These are phyloP conservation scores for Adelphocoris suturalis DNA, from an alignment of 2,888 invertebrate species.

Conservation along the genomic window DNA sequence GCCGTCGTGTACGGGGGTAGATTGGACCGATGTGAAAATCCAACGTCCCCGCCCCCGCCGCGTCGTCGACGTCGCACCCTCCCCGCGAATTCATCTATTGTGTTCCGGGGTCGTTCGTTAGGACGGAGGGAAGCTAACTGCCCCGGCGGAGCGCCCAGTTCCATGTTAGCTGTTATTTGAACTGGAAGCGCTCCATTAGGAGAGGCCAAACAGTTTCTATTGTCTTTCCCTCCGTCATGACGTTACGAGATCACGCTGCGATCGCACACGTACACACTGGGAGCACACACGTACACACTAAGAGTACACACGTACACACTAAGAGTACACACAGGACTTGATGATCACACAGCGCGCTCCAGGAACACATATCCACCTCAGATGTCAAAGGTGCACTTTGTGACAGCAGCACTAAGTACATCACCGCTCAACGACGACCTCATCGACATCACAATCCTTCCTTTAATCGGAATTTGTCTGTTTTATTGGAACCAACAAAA, in stretches of 20 bases:
- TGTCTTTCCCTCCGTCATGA: background rate
- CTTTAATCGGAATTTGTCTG: too few species aligned
- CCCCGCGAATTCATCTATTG: conserved; percentile 39
- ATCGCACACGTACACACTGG: background rate
- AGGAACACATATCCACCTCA: too few species aligned
- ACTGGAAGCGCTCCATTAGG: conserved; percentile 36
- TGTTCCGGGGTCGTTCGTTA: conserved; percentile 22
- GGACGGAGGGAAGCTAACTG: background rate
- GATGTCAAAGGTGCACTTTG: too few species aligned
- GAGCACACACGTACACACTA: background rate
- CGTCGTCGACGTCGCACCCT: background rate
- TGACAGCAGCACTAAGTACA: too few species aligned
- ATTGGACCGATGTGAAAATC: conserved; percentile 36
- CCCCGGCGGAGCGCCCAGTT: conserved; percentile 23
- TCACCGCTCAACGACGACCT: too few species aligned
- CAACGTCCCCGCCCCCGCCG: background rate
- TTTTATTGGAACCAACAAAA: too few species aligned
- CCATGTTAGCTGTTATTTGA: conserved; percentile 32
- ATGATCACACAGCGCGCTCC: background rate
- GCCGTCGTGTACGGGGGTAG: background rate
- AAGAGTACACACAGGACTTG: background rate
- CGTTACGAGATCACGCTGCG: conserved; percentile 15
- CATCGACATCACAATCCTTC: too few species aligned
- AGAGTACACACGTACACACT: background rate
- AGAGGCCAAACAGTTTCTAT: conserved; percentile 23